Conservation (phyloP, 2,888 invertebrate species). For the Melitaea athalia region DNA sequence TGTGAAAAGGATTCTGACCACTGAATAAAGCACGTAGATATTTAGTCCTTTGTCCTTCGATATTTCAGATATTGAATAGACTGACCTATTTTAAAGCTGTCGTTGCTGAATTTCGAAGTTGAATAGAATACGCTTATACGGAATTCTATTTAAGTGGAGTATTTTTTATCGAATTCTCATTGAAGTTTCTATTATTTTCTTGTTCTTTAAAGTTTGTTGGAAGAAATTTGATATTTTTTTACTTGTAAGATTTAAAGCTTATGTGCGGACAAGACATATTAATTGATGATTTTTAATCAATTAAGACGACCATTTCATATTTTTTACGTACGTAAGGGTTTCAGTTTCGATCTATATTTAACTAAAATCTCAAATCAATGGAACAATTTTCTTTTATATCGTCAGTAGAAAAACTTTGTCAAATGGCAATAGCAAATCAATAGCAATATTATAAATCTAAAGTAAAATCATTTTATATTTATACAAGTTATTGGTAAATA, state of each 20-base stretch:
- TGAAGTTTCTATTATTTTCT: constrained; percentile 18
- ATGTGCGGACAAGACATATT: no score
- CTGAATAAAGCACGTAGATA: constrained; percentile 33
- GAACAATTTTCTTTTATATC: no score
- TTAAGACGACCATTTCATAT: no score
- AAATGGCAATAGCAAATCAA: no score
- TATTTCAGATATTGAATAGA: constrained; percentile 67
- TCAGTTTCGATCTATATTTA: no score
- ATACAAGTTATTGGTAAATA: no score
- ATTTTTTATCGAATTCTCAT: constrained; percentile 40
- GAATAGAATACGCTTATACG: constrained; percentile 41
- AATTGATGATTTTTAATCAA: no score
- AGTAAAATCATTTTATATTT: no score
- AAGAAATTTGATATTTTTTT: neutral
- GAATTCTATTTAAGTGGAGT: constrained; percentile 44
- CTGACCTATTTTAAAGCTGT: constrained; percentile 52
- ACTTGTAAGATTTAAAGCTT: neutral
- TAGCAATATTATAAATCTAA: no score
- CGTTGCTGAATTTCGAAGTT: constrained; percentile 37
- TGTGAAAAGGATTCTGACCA: constrained; percentile 22
- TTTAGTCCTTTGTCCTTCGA: constrained; percentile 30
- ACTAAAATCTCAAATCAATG: no score
- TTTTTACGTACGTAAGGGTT: neutral
- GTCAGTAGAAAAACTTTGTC: no score
- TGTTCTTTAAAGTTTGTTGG: constrained; percentile 4